phyloP scores from a whole-genome alignment of 2,113 vertebrate species.

The Asarcornis scutulata region DNA sequence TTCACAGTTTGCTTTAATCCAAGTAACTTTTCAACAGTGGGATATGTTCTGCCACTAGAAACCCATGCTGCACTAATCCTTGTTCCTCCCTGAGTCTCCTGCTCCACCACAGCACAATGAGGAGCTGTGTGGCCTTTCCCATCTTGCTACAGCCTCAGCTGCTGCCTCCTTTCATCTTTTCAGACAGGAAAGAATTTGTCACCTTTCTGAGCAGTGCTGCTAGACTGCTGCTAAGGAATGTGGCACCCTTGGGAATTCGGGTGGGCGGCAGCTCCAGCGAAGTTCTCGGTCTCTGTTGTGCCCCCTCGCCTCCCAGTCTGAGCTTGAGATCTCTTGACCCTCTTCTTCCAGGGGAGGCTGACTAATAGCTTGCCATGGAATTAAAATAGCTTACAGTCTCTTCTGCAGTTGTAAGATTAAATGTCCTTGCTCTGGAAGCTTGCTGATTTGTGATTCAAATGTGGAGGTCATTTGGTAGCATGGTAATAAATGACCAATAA shows the following conservation, averaged over 20 bases:
- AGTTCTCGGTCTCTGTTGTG: rapidly evolving
- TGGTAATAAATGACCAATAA: background rate
- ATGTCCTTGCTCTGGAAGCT: background rate
- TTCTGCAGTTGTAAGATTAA: background rate
- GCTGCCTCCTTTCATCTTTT: background rate
- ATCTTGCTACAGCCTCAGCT: background rate
- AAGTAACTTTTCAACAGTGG: background rate
- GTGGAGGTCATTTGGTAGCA: background rate
- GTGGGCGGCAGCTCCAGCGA: background rate
- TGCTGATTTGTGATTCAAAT: background rate
- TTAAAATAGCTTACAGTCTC: background rate
- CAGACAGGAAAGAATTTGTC: constrained; percentile 1
- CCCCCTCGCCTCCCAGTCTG: background rate
- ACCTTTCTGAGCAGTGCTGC: background rate
- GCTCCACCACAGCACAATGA: background rate
- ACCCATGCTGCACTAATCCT: background rate
- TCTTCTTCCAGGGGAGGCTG: background rate
- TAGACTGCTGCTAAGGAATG: background rate
- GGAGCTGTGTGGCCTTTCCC: background rate
- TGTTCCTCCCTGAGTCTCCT: background rate
- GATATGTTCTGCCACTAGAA: background rate
- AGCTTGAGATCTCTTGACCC: background rate
- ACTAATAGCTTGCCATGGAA: background rate
- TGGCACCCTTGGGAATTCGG: background rate
- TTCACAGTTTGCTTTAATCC: background rate